Conservation (phyloP, 1,140 invertebrate species). For the Brachionus asplanchnoidis region DNA sequence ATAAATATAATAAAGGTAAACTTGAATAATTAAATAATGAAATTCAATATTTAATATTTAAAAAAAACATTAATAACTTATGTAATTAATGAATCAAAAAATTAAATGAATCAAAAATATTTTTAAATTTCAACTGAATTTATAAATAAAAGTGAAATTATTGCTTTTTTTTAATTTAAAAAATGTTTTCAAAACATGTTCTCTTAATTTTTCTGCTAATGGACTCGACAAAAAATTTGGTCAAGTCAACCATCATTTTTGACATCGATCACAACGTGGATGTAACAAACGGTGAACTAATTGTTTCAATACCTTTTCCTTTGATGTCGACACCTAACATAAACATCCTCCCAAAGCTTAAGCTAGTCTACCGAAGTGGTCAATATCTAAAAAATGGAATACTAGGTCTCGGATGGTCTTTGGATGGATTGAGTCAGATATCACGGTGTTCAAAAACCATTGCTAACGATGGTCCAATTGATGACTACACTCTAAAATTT, state of each 20-base stretch:
- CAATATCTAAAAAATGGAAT: slow-evolving; percentile 16
- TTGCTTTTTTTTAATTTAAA: neutral
- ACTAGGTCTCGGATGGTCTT: slow-evolving; percentile 2
- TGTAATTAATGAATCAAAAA: neutral
- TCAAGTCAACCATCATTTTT: neutral
- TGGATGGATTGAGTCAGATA: neutral
- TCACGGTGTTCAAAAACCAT: neutral
- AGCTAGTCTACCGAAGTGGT: neutral
- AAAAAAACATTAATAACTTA: neutral
- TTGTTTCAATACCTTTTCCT: neutral
- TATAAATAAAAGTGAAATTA: neutral
- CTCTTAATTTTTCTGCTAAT: neutral
- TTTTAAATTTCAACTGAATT: neutral
- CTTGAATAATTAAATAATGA: neutral
- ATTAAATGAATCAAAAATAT: neutral
- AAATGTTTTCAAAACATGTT: neutral
- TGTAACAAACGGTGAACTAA: neutral
- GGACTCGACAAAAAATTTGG: neutral
- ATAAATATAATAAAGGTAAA: neutral
- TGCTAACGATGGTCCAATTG: slow-evolving; percentile 8
- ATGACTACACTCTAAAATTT: slow-evolving; percentile 11
- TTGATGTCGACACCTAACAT: neutral
- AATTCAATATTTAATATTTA: too few species aligned
- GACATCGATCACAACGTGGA: slow-evolving; percentile 2
- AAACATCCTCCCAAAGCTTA: slow-evolving; percentile 4